phyloP scores from a whole-genome alignment of 92 coral and sea anemone genomes.

The Montipora capitata region DNA sequence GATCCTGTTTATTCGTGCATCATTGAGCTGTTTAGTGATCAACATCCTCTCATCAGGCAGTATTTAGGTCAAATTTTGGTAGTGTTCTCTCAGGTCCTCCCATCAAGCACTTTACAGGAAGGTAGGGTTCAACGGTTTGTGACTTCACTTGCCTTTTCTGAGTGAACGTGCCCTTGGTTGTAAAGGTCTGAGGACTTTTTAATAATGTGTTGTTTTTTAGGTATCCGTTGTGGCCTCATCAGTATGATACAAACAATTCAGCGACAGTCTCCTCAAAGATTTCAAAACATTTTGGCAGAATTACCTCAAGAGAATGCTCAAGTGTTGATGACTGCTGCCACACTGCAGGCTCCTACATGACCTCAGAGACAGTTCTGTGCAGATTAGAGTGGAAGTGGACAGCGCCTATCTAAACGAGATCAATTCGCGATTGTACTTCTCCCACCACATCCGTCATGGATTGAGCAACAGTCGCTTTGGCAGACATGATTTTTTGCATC shows the following conservation, averaged over 20 bases:
- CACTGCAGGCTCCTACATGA: slow-evolving; percentile 47
- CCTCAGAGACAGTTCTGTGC: neutral
- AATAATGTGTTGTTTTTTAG: slow-evolving; percentile 34
- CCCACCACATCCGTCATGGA: neutral
- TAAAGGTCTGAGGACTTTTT: neutral
- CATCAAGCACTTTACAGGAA: slow-evolving; percentile 85
- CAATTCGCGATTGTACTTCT: neutral
- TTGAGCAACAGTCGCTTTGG: neutral
- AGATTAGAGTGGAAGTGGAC: neutral
- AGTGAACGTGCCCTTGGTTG: neutral
- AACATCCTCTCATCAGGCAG: slow-evolving; percentile 95
- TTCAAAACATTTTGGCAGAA: slow-evolving; percentile 81
- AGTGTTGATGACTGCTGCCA: slow-evolving; percentile 77
- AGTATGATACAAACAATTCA: slow-evolving; percentile 86
- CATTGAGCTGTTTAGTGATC: slow-evolving; percentile 94
- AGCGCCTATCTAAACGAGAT: neutral
- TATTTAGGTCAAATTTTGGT: slow-evolving; percentile 84
- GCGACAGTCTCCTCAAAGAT: slow-evolving; percentile 94
- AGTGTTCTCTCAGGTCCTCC: slow-evolving; percentile 88
- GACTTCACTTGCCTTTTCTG: neutral
- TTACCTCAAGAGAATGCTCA: slow-evolving; percentile 93
- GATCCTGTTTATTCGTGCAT: slow-evolving; percentile 94
- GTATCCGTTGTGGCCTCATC: slow-evolving; percentile 88
- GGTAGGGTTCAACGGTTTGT: slow-evolving; percentile 49
- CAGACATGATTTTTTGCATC: neutral